Evolutionary conservation across 1,140 invertebrate genomes (phyloP).

Genomic region (Plodia interpunctella): DNA sequence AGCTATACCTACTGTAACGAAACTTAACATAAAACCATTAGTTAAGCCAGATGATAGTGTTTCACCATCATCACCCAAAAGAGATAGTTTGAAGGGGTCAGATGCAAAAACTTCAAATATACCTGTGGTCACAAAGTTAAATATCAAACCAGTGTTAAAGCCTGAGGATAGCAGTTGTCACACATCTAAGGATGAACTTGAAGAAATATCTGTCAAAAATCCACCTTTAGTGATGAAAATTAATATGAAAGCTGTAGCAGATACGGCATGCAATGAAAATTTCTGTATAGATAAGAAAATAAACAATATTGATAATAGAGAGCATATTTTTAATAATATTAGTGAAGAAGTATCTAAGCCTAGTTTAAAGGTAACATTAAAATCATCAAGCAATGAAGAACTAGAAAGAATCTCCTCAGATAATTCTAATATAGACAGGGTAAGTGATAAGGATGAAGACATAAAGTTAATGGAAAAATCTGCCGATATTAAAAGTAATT

Average conservation of each 20-base stretch:
- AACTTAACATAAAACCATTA: slow-evolving; percentile 61
- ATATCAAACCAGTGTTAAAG: slow-evolving; percentile 65
- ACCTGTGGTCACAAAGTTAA: slow-evolving; percentile 57
- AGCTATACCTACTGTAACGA: slow-evolving; percentile 53
- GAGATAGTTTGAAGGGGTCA: slow-evolving; percentile 31
- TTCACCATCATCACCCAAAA: slow-evolving; percentile 49
- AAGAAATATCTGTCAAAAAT: slow-evolving; percentile 48
- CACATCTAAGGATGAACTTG: slow-evolving; percentile 36
- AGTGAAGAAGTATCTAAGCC: slow-evolving; percentile 28
- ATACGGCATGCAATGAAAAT: slow-evolving; percentile 41
- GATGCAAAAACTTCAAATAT: slow-evolving; percentile 34
- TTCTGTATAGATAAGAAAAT: slow-evolving; percentile 13
- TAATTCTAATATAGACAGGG: slow-evolving; percentile 14
- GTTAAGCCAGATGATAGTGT: slow-evolving; percentile 47
- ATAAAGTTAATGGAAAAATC: slow-evolving; percentile 15
- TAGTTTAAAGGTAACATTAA: slow-evolving; percentile 40
- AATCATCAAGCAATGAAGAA: slow-evolving; percentile 22
- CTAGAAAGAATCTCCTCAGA: slow-evolving; percentile 14
- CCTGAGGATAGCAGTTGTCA: slow-evolving; percentile 29
- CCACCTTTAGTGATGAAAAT: slow-evolving; percentile 70
- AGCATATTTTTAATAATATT: slow-evolving; percentile 39
- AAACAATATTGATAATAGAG: slow-evolving; percentile 21
- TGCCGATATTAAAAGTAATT: neutral
- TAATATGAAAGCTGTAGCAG: slow-evolving; percentile 54
- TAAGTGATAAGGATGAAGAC: slow-evolving; percentile 11